These are phyloP conservation scores for Fabriciana adippe DNA, from an alignment of 2,888 invertebrate genomes.

Conservation along the genomic window DNA sequence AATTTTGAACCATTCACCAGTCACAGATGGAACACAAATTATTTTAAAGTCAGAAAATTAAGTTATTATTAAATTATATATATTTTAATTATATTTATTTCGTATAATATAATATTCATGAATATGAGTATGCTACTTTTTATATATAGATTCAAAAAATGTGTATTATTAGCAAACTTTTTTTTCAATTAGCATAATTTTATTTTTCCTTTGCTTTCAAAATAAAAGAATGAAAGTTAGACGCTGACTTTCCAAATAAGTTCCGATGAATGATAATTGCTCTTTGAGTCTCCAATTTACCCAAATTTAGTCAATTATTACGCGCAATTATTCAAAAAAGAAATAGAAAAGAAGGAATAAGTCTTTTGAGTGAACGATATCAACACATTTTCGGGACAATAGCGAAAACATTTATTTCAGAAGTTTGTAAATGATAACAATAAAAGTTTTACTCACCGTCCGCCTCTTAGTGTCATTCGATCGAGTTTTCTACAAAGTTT, in stretches of 20 bases:
- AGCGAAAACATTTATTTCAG: slow-evolving; percentile 15
- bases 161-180: not conserved
- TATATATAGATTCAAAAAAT: not conserved
- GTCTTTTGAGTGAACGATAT: slow-evolving; percentile 10
- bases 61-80: no score
- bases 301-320: not conserved
- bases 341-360: not conserved
- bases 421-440: slow-evolving; percentile 22
- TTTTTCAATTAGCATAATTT: not conserved
- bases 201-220: not conserved
- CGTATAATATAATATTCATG: no score
- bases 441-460: slow-evolving; percentile 53
- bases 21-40: no score
- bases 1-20: no score
- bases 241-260: not conserved
- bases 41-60: no score
- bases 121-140: no score
- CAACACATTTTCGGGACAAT: slow-evolving; percentile 9
- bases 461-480: slow-evolving; percentile 60
- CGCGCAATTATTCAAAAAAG: slow-evolving; percentile 1
- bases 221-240: not conserved
- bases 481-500: slow-evolving; percentile 66
- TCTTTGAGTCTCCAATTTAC: not conserved
- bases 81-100: no score
- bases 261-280: not conserved